Base-by-base conservation (phyloP, 2,888 invertebrate genomes). In the Galerucella calmariensis region DNA sequence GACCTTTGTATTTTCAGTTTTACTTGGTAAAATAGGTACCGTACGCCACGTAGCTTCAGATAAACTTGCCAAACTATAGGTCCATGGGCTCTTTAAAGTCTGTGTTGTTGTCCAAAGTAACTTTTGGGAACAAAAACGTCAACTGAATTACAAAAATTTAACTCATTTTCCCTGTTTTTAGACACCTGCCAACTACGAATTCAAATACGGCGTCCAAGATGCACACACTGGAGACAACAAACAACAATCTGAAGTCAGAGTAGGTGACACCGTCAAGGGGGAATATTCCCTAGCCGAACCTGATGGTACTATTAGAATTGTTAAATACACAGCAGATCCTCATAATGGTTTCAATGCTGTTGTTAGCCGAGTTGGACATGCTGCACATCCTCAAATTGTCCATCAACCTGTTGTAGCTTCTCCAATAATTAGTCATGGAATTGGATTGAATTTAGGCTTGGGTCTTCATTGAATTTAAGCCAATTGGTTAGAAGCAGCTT, bases 281-380 rank as follows among this genome's bases (percentile, higher is more conserved):
- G 75, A 84, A 76, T 85, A 85, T 70, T 83, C 84, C 11, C 63
- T 85, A n/a, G 82, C 81, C 1, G 84, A 85, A 81, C 84, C 85
- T 51, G 85, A 85, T 74, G 85, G 85, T 72, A 84, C 84, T 67
- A 80, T 83, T 58, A 79, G 85, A 62, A 79, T 83, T 56, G 85
- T 85, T 9, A 81, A 83, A 73, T 85, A 85, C 71, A 83, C 84
- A 8, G 83, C 85, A 67, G 85, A 85, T 75, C 91, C 92, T 82
- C 92, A 92, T 84, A 90, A 89, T 80, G 93, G 93, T 14, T 93
- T 93, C 88, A 92, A 93, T 83, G 93, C 93, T 24, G 90, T 92
- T 66, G 93, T 93, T 2, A 91, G 91, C 78, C 92, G 90, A 85
- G 88, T 90, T 41, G 92, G 92, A 65, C 92, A 92, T 79, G 89